Evolutionary conservation across 2,113 vertebrate genomes (phyloP), one percentile per base, ranked within the genome.

Genomic region (Morone saxatilis): DNA sequence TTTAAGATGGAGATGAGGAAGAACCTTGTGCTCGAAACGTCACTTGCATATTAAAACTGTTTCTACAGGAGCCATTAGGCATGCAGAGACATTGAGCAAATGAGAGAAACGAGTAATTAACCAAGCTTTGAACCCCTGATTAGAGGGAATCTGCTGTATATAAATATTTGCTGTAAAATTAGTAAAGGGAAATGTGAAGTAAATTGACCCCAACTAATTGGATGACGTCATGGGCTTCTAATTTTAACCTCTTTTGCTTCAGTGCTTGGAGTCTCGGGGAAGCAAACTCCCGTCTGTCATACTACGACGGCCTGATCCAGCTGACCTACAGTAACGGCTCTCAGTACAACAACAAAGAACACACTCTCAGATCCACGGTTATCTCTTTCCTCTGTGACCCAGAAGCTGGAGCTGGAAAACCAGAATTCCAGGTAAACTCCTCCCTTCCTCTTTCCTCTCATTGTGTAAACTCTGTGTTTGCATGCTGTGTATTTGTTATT

Each of bases 341-440:
- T 0, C 77, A 89, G 54, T 99, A 99, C 83, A 99, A 98, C 43
- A 75, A 98, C 45, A 57, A 89, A 6, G 84, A 94, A 4, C 97
- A 95, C 78, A 98, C 96, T 0, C 94, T 50, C 0, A 94, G 98
- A 47, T 94, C 97, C 51, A 96, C 98, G 0, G 92, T 96, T 43
- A 97, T 99, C 92, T 98, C 97, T 65, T 99, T 99, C 72, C 95
- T 99, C 1, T 99, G 98, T 71, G 97, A 99, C 86, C 95, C 7
- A 11, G 90, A 95, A 1, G 97, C 95, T 0, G 96, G 96, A 53
- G 83, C 78, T 2, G 98, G 98, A 22, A 82, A 92, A 25, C 98
- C 97, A 0, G 96, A 98, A 41, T 99, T 97, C 81, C 97, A 98
- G 97, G 98, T 99, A 79, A 83, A 31, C 9, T 13, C 12, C 41